Evolutionary conservation across 1,140 invertebrate species (phyloP), one percentile per base, ranked within the genome.

Genomic region (Brachionus rubens): DNA sequence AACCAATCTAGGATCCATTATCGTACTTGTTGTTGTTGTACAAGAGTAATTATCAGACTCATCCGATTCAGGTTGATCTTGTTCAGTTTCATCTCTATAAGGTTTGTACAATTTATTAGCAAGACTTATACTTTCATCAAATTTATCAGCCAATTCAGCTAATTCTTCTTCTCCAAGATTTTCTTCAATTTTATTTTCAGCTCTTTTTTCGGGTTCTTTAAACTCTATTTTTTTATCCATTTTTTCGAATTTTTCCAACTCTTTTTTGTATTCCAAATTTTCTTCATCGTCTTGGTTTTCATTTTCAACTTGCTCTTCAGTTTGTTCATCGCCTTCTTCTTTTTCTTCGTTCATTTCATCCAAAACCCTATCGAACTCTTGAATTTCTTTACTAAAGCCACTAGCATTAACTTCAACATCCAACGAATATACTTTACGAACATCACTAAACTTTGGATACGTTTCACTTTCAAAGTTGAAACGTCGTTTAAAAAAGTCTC

Each of bases 391-490:
- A 0, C 91, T 92, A 80, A 93, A 91, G 47, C 93, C 92, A 82
- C 94, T 96, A 75, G 94, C 95, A 76, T 89, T 89, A 5, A 97
- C 88, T 85, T 96, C 93, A 10, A 90, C 87, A 86, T 98, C 95
- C 43, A 98, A 62, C 50, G 52, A 59, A n/a, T 76, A 59, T 4
- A 46, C 30, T 40, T 46, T 59, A 48, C 41, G 43, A 16, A 65
- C 84, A 82, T 96, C 92, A 59, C 87, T 82, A 84, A 98, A 98
- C 76, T 87, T 88, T 21, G 96, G 96, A 82, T 88, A 91, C 3
- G 91, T 84, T 80, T 91, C 90, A 83, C 92, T 94, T 85, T 98
- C 95, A 84, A 91, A 99, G 0, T 88, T 88, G 84, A 97, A 99
- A 70, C 92, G 88, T 83, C 90, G 90, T 80, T 89, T 91, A 83